These are phyloP conservation scores for Sarotherodon lohbergeri DNA, from an alignment of 2,113 vertebrate genomes.

Conservation along the genomic window DNA sequence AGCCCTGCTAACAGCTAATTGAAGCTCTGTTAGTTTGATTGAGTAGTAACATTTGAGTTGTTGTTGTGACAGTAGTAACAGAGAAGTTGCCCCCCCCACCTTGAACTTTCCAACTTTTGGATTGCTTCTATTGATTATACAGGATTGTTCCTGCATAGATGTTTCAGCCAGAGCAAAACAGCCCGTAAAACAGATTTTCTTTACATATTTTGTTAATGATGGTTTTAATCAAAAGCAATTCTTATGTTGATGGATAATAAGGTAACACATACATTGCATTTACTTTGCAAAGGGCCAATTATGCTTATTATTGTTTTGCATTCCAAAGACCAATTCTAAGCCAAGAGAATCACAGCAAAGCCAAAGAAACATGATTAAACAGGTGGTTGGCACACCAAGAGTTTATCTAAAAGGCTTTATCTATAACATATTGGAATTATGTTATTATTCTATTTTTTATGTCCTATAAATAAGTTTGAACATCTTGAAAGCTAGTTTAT, in stretches of 20 bases:
- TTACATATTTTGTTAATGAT: not conserved
- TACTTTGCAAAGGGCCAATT: not conserved
- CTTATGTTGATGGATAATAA: not conserved
- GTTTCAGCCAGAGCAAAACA: not conserved
- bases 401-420: not conserved
- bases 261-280: not conserved
- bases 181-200: not conserved
- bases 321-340: not conserved
- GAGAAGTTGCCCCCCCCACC: not conserved
- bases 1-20: not conserved
- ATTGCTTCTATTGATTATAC: not conserved
- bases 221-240: not conserved
- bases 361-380: not conserved
- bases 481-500: not conserved
- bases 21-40: not conserved
- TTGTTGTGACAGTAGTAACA: not conserved
- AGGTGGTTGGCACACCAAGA: not conserved
- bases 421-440: not conserved
- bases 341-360: not conserved
- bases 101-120: not conserved
- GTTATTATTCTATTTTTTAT: not conserved
- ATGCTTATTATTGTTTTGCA: not conserved
- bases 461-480: not conserved
- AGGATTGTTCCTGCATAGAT: not conserved
- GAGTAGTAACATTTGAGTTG: not conserved